These are phyloP conservation scores for Ornithoptera alexandrae DNA, from an alignment of 2,888 invertebrate species.

Conservation along the genomic window DNA sequence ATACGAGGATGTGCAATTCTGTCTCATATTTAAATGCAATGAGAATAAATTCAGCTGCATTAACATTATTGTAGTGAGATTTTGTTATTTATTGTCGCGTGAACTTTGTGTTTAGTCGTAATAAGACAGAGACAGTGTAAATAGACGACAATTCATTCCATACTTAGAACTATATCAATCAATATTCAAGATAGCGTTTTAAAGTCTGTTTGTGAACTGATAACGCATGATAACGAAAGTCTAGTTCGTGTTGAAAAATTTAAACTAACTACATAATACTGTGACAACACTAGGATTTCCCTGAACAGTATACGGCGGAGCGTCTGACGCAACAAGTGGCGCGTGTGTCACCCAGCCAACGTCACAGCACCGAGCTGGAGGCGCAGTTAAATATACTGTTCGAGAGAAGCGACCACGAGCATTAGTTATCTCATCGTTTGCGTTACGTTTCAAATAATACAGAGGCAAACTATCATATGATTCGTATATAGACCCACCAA, in stretches of 20 bases:
- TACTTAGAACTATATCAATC: background rate
- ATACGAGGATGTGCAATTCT: background rate
- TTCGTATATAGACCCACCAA: too few species aligned
- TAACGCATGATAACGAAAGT: background rate
- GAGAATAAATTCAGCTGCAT: background rate
- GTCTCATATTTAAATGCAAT: background rate
- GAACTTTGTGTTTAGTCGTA: background rate
- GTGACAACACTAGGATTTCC: slow-evolving; percentile 18
- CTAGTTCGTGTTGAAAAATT: background rate
- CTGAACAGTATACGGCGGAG: background rate
- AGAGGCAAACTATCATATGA: background rate
- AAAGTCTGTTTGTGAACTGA: background rate
- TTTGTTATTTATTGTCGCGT: background rate
- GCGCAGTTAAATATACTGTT: slow-evolving; percentile 2
- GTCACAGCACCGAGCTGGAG: background rate
- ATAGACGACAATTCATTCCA: background rate
- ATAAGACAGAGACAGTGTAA: background rate
- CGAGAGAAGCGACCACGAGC: slow-evolving; percentile 1
- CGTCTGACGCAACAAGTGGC: slow-evolving; percentile 18
- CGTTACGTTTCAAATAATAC: background rate
- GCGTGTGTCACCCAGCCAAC: slow-evolving; percentile 19
- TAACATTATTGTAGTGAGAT: background rate
- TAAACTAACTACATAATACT: background rate
- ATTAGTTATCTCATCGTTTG: background rate
- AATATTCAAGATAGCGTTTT: background rate